These are phyloP conservation scores for Halcyon senegalensis DNA, from an alignment of 2,113 vertebrate species.

Conservation along the genomic window DNA sequence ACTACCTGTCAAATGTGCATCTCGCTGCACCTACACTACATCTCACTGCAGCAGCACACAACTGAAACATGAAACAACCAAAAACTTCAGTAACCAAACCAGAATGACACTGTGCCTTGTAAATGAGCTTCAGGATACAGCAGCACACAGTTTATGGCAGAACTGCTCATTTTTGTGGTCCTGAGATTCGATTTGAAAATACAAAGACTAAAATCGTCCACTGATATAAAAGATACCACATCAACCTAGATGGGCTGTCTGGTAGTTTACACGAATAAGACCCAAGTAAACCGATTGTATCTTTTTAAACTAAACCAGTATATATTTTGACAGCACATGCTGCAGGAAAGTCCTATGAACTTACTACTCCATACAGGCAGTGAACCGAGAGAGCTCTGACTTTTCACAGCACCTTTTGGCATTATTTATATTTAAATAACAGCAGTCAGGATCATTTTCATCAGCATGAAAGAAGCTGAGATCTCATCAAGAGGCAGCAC, in stretches of 20 bases:
- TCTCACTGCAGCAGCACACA: neutral
- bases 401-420: neutral
- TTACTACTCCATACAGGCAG: neutral
- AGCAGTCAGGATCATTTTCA: slow-evolving; percentile 25
- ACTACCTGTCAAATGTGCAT: neutral
- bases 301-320: neutral
- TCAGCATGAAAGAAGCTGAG: slow-evolving; percentile 35
- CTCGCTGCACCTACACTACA: neutral
- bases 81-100: neutral
- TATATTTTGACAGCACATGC: neutral
- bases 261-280: neutral
- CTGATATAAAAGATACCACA: neutral
- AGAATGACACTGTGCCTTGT: neutral
- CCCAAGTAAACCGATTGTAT: neutral
- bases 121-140: neutral
- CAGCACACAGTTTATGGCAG: neutral
- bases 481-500: slow-evolving; percentile 29
- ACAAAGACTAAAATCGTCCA: neutral
- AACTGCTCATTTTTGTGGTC: neutral
- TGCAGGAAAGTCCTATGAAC: neutral
- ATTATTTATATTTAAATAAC: slow-evolving; percentile 19
- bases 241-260: neutral
- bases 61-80: neutral
- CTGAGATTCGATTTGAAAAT: slow-evolving; percentile 1
- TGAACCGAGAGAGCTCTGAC: neutral